phyloP scores from a whole-genome alignment of 92 coral and sea anemone genomes.

The Meandrina meandrites region DNA sequence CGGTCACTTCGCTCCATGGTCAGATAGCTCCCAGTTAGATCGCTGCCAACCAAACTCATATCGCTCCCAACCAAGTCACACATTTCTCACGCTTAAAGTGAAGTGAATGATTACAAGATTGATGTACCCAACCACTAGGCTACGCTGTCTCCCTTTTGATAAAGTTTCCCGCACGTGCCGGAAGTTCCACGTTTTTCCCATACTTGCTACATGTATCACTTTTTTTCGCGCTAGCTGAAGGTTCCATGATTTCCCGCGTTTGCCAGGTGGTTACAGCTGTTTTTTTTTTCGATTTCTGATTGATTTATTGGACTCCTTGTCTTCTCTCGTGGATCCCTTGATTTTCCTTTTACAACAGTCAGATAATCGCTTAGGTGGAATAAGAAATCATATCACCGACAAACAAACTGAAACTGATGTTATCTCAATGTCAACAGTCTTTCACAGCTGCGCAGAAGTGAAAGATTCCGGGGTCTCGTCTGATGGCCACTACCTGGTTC shows the following conservation, averaged over 20 bases:
- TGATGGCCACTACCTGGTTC: conserved; percentile 87
- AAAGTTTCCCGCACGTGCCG: background rate
- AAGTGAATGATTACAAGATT: too few species aligned
- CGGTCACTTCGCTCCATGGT: too few species aligned
- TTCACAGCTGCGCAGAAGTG: conserved; percentile 82
- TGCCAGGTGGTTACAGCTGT: background rate
- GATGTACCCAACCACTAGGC: too few species aligned
- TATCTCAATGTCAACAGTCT: conserved; percentile 55
- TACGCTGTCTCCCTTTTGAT: too few species aligned
- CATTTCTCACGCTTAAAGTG: too few species aligned
- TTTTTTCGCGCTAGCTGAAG: background rate
- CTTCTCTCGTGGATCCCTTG: background rate
- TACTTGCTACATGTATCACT: too few species aligned
- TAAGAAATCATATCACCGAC: background rate
- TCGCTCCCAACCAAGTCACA: too few species aligned
- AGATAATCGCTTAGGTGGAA: background rate
- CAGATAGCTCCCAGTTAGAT: too few species aligned
- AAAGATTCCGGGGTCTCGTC: conserved; percentile 72
- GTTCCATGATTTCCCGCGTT: too few species aligned
- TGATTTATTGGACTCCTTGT: background rate
- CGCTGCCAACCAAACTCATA: too few species aligned
- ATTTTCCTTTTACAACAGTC: background rate
- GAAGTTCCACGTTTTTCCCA: background rate
- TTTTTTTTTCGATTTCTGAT: background rate
- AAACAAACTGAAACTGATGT: background rate